These are phyloP conservation scores for Passer montanus DNA, from an alignment of 2,113 vertebrate species.

Conservation along the genomic window DNA sequence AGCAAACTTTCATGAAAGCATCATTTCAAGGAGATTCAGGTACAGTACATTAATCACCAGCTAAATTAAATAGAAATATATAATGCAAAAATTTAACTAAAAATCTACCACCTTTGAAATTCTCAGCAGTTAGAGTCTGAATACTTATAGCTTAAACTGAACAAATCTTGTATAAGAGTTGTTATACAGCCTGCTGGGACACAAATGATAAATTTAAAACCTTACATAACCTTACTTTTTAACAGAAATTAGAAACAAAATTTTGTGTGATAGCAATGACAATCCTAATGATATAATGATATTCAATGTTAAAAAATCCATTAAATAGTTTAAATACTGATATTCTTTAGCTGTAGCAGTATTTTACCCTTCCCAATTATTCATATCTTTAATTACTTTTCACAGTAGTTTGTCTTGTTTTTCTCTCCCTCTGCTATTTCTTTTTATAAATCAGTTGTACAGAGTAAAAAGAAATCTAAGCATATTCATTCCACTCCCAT, in stretches of 20 bases:
- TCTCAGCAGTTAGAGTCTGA: not conserved
- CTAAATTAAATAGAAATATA: not conserved
- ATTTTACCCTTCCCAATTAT: not conserved
- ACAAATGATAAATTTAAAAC: not conserved
- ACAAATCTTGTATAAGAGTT: not conserved
- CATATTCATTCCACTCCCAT: not conserved
- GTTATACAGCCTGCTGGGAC: not conserved
- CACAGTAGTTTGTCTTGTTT: not conserved
- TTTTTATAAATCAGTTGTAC: not conserved
- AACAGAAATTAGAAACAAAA: not conserved
- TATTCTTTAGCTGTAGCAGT: not conserved
- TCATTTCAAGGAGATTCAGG: not conserved
- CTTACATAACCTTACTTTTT: not conserved
- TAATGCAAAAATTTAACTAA: not conserved
- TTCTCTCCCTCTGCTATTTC: not conserved
- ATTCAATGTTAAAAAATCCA: not conserved
- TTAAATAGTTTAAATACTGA: not conserved
- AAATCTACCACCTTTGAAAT: not conserved
- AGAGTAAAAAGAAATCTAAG: not conserved
- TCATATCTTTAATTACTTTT: not conserved
- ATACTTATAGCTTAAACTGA: not conserved
- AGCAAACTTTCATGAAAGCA: not conserved
- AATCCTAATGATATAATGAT: not conserved
- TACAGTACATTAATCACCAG: not conserved
- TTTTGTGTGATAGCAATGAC: not conserved